phyloP scores from a whole-genome alignment of 2,888 invertebrate species.

The Apodemia hepburni region DNA sequence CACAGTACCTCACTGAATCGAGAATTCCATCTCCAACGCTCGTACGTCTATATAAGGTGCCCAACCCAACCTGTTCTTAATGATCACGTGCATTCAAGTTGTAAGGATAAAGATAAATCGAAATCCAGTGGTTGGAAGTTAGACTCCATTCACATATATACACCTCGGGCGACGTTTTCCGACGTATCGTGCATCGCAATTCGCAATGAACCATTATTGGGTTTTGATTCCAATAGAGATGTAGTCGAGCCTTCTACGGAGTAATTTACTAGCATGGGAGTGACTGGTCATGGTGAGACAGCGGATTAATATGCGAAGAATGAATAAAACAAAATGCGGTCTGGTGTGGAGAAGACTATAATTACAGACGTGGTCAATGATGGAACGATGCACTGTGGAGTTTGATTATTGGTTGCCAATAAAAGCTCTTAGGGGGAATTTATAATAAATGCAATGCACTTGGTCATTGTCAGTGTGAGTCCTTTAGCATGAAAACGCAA shows the following conservation, averaged over 20 bases:
- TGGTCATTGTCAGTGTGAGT: conserved; percentile 26
- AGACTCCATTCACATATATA: conserved; percentile 50
- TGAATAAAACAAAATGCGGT: conserved; percentile 29
- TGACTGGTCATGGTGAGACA: conserved; percentile 51
- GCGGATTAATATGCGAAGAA: conserved; percentile 45
- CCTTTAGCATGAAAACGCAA: conserved; percentile 18
- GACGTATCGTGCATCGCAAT: conserved; percentile 58
- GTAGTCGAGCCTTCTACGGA: conserved; percentile 40
- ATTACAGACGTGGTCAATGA: conserved; percentile 33
- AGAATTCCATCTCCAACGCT: conserved; percentile 12
- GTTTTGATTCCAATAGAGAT: conserved; percentile 57
- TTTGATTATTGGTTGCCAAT: conserved; percentile 34
- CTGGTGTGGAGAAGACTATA: conserved; percentile 31
- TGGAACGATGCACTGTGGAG: conserved; percentile 29
- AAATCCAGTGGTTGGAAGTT: conserved; percentile 34
- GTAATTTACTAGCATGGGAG: conserved; percentile 53
- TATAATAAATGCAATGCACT: conserved; percentile 26
- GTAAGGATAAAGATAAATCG: conserved; percentile 29
- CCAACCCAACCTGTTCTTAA: conserved; percentile 27
- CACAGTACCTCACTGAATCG: conserved; percentile 18
- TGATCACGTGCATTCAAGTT: conserved; percentile 29
- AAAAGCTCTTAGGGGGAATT: conserved; percentile 24
- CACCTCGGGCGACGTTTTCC: conserved; percentile 53
- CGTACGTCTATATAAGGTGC: conserved; percentile 20
- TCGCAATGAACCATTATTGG: conserved; percentile 55